Percentiles rank a stretch among this genome's conserved stretches.
These are phyloP conservation scores for Gastracanthus pulcherrimus DNA, from an alignment of 2,888 invertebrate species.

Conservation along the genomic window DNA sequence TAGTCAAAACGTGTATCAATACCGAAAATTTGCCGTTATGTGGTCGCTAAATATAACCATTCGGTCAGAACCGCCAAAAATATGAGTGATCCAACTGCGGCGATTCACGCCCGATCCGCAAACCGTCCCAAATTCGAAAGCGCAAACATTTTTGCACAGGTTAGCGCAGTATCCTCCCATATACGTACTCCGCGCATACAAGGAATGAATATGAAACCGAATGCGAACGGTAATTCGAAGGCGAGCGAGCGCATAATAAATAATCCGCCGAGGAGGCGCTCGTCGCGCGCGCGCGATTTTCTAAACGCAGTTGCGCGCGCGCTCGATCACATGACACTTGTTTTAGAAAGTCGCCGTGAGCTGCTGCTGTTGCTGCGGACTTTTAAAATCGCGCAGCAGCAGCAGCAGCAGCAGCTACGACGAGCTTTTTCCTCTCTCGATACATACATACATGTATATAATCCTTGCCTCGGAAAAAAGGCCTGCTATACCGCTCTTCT, in stretches of 20 bases:
- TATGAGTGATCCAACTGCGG: too few species aligned
- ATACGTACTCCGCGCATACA: too few species aligned
- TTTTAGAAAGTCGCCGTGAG: conserved; percentile 25
- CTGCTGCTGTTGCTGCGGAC: not conserved
- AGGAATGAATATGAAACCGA: too few species aligned
- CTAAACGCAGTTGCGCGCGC: not conserved
- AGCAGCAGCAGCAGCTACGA: not conserved
- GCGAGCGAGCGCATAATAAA: not conserved
- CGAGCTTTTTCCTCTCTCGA: not conserved
- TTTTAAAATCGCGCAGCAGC: not conserved
- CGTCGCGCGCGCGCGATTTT: not conserved
- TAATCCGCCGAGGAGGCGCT: not conserved
- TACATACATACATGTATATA: not conserved
- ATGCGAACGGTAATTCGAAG: too few species aligned
- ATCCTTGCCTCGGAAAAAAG: too few species aligned
- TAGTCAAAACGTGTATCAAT: not conserved
- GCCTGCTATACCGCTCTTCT: not conserved
- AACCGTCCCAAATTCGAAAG: too few species aligned
- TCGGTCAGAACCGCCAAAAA: too few species aligned
- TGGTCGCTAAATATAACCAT: not conserved
- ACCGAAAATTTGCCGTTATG: not conserved
- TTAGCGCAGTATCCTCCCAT: not conserved
- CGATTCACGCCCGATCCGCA: too few species aligned
- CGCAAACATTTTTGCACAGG: too few species aligned
- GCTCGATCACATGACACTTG: conserved; percentile 38